Base-by-base conservation (phyloP, 2,797 vertebrate genomes). In the Triplophysa yarkandensis region DNA sequence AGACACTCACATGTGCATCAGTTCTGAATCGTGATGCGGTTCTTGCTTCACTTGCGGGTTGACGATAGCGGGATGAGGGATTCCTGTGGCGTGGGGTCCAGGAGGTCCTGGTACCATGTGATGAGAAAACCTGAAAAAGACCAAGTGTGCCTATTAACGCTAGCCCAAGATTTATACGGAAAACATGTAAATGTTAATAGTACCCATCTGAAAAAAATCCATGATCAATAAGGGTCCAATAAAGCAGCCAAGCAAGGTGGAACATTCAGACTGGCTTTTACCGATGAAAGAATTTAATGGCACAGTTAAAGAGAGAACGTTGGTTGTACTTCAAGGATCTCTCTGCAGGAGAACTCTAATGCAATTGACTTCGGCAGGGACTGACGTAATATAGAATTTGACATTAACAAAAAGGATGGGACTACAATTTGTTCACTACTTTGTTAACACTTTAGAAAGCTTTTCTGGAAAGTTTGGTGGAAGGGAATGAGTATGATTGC, bases 31-130 rank as follows among this genome's bases (percentile, higher is more conserved):
- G 85, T 98, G 96, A 52, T 92, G 92, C 55, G 96, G 97, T 82
- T 99, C 98, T 71, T 99, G 98, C 86, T 99, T 99, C 89, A 99
- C 95, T 93, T 98, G 98, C 88, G 96, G 96, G 75, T 97, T 99
- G 89, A 99, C 97, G 76, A 99, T 99, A 80, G 98, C 97, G 28
- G 98, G 97, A 83, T 99, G 96, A 87, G 98, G 98, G 88, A 99
- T 99, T 90, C 98, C 97, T 80, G 97, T 99, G 89, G 97, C 92
- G 74, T 98, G 97, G 77, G 95, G 96, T 74, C 96, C 96, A 13
- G 94, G 95, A 83, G 96, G 96, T 78, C 96, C 96, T 55, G 96
- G 95, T 82, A 99, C 96, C 98, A 99, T 98, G 85, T 99, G 98
- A 92, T 98, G 97, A 14, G 98, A 95, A 88, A 98, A 99, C 97